These are phyloP conservation scores for Ips typographus DNA, from an alignment of 1,140 invertebrate genomes.

Conservation along the genomic window DNA sequence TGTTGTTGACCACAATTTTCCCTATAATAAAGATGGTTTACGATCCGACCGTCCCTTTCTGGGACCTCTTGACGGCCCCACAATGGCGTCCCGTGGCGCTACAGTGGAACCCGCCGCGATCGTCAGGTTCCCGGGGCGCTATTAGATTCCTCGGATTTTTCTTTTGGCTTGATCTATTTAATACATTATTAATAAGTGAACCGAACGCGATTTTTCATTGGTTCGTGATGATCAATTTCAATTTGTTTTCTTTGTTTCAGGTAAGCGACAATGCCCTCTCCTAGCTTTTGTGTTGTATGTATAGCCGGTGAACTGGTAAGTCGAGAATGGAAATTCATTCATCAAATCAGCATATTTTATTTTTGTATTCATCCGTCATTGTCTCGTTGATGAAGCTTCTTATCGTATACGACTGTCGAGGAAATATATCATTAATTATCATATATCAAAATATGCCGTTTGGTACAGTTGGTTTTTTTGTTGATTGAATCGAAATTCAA, in stretches of 20 bases:
- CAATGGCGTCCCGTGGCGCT: constrained; percentile 36
- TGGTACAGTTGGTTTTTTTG: constrained; percentile 5
- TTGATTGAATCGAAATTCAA: neutral
- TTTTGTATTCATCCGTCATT: constrained; percentile 18
- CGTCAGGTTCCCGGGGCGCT: constrained; percentile 6
- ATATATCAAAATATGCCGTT: constrained; percentile 28
- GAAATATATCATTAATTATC: constrained; percentile 28
- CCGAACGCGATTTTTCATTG: too few species aligned
- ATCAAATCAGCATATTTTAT: constrained; percentile 19
- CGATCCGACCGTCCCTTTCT: constrained; percentile 23
- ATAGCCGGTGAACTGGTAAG: neutral
- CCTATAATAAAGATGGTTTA: constrained; percentile 38
- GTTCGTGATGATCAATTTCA: too few species aligned
- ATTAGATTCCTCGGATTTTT: constrained; percentile 16
- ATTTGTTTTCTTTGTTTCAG: constrained; percentile 10
- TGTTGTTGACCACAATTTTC: constrained; percentile 28
- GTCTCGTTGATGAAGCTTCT: constrained; percentile 11
- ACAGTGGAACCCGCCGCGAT: constrained; percentile 33
- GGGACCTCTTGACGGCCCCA: constrained; percentile 36
- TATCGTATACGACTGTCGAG: constrained; percentile 9
- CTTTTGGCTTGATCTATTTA: neutral
- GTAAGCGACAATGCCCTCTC: constrained; percentile 12
- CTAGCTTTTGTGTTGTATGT: neutral
- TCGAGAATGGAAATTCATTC: constrained; percentile 7
- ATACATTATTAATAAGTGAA: too few species aligned